Evolutionary conservation across 2,888 invertebrate species (phyloP).

Genomic region (Papilio gigon): DNA sequence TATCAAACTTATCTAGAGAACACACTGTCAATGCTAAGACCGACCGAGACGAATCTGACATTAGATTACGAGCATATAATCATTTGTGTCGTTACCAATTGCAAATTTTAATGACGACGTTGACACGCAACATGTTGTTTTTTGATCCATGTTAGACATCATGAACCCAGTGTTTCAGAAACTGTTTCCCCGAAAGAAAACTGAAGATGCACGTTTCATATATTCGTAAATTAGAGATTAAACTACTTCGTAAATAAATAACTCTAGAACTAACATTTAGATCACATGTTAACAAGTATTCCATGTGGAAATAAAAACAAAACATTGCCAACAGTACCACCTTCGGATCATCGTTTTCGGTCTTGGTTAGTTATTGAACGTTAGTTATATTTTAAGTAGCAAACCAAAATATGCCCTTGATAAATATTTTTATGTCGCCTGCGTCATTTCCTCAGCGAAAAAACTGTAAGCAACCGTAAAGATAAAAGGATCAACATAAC

Average conservation of each 20-base stretch:
- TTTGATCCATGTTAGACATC: no score
- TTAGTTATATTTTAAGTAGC: neutral
- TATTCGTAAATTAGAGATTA: no score
- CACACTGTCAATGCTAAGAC: conserved; percentile 60
- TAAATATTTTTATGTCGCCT: conserved; percentile 17
- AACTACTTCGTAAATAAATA: no score
- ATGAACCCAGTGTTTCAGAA: no score
- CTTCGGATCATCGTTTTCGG: no score
- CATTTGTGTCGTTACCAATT: conserved; percentile 12
- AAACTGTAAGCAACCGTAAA: conserved; percentile 44
- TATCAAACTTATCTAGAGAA: conserved; percentile 63
- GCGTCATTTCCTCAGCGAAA: conserved; percentile 43
- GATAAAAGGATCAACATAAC: conserved; percentile 46
- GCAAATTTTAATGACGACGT: neutral
- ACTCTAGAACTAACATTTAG: no score
- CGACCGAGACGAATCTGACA: conserved; percentile 55
- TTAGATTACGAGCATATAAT: conserved; percentile 39
- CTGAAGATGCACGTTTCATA: no score
- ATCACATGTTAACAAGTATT: no score
- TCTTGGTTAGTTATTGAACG: no score
- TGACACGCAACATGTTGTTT: neutral
- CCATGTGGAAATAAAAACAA: no score
- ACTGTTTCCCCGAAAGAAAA: no score
- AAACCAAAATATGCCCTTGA: neutral
- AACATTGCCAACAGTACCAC: no score